Evolutionary conservation across 2,113 vertebrate genomes (phyloP).

Genomic region (Neodontobutis hainanensis): DNA sequence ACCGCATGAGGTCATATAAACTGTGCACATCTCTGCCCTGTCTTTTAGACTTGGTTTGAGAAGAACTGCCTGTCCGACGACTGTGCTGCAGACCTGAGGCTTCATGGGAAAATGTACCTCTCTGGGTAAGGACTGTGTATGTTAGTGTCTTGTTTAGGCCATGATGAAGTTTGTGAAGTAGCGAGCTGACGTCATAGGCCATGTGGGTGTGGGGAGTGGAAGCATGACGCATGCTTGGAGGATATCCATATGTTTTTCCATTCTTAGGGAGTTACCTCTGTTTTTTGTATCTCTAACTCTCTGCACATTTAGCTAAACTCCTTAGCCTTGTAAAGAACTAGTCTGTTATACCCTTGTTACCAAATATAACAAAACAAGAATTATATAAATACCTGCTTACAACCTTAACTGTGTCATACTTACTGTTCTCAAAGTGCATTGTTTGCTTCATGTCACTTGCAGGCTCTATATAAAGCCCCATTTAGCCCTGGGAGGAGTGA

Average conservation of each 20-base stretch:
- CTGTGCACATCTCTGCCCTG: constrained; percentile 55
- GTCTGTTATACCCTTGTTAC: not conserved
- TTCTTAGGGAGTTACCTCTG: constrained; percentile 60
- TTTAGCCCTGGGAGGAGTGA: constrained; percentile 92
- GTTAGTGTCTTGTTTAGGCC: constrained; percentile 19
- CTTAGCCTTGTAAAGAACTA: constrained; percentile 3
- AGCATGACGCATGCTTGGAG: constrained; percentile 75
- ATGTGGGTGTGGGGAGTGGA: constrained; percentile 69
- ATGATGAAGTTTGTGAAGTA: constrained; percentile 36
- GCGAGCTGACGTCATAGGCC: constrained; percentile 64
- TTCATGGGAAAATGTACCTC: constrained; percentile 88
- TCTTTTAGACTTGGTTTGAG: constrained; percentile 92
- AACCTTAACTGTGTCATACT: no score
- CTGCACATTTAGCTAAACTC: constrained; percentile 21
- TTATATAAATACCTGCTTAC: not conserved
- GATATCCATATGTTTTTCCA: constrained; percentile 70
- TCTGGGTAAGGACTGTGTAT: constrained; percentile 82
- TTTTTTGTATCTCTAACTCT: constrained; percentile 45
- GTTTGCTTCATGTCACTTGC: constrained; percentile 28
- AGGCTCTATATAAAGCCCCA: constrained; percentile 82
- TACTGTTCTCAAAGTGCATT: not conserved
- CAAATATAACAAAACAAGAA: constrained; percentile 3
- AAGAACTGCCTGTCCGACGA: constrained; percentile 97
- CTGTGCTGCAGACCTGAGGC: constrained; percentile 92
- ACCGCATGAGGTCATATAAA: constrained; percentile 61